Conservation (phyloP, 2,888 invertebrate species). For the Eucriotettix oculatus region DNA sequence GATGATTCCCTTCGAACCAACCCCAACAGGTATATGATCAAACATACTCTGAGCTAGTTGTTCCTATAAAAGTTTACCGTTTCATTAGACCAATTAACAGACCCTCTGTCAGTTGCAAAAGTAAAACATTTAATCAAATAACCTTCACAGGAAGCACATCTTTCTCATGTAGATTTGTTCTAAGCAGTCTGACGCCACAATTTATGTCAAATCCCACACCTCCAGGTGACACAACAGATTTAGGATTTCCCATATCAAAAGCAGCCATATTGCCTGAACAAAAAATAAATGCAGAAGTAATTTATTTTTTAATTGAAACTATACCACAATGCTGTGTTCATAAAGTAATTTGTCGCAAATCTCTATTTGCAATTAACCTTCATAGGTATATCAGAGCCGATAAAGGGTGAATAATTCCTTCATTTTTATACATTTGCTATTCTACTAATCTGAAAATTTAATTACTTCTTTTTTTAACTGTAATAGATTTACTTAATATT, state of each 20-base stretch:
- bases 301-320: neutral
- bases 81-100: constrained; percentile 2
- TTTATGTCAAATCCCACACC: constrained; percentile 99
- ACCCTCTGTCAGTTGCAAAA: neutral
- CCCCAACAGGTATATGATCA: constrained; percentile 98
- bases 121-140: constrained; percentile 9
- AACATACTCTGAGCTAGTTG: constrained; percentile 92
- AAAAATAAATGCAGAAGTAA: neutral
- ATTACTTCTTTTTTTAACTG: too few species aligned
- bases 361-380: too few species aligned
- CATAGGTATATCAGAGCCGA: too few species aligned
- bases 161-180: constrained; percentile 86
- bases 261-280: constrained; percentile 90
- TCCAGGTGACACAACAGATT: constrained; percentile 90
- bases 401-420: too few species aligned
- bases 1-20: constrained; percentile 96
- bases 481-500: too few species aligned
- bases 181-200: constrained; percentile 86
- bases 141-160: constrained; percentile 85
- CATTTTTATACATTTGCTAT: too few species aligned
- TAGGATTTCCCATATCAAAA: constrained; percentile 84
- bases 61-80: constrained; percentile 40
- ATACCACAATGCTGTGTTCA: neutral
- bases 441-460: too few species aligned
- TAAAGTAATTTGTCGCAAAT: neutral